A percentile compares a stretch with the other conserved stretches of the same genome.
phyloP scores from a whole-genome alignment of 2,797 vertebrate species.

The Helarctos malayanus region DNA sequence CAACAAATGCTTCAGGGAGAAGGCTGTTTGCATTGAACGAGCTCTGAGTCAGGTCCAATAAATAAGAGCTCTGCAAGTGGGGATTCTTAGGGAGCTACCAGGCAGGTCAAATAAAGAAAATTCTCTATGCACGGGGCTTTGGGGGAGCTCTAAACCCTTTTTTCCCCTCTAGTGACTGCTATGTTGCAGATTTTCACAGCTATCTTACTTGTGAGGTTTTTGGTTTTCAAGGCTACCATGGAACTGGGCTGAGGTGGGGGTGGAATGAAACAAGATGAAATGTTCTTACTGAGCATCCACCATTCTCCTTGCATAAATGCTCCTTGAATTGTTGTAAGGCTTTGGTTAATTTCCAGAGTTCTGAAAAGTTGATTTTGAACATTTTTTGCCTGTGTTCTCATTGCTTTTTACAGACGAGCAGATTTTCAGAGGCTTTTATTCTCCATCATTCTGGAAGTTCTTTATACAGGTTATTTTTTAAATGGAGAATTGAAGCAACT shows the following conservation, averaged over 20 bases:
- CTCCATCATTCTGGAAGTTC: neutral
- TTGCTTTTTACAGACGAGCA: neutral
- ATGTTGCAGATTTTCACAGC: neutral
- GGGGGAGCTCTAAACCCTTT: neutral
- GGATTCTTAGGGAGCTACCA: neutral
- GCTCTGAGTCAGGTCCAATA: neutral
- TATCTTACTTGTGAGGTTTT: neutral
- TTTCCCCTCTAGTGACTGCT: neutral
- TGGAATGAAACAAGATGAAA: neutral
- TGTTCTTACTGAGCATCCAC: neutral
- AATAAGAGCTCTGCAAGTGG: neutral
- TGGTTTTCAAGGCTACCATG: neutral
- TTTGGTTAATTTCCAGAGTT: constrained; percentile 5
- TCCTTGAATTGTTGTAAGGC: neutral
- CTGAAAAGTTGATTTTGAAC: neutral
- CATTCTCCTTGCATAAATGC: neutral
- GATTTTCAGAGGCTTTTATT: constrained; percentile 5
- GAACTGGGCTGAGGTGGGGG: neutral
- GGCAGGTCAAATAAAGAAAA: neutral
- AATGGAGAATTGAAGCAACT: neutral
- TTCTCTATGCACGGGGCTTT: neutral
- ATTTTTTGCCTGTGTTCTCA: neutral
- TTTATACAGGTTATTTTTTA: constrained; percentile 1
- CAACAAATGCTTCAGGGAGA: neutral
- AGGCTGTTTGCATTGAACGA: neutral